Evolutionary conservation across 2,113 vertebrate species (phyloP).

Genomic region (Pithys albifrons): DNA sequence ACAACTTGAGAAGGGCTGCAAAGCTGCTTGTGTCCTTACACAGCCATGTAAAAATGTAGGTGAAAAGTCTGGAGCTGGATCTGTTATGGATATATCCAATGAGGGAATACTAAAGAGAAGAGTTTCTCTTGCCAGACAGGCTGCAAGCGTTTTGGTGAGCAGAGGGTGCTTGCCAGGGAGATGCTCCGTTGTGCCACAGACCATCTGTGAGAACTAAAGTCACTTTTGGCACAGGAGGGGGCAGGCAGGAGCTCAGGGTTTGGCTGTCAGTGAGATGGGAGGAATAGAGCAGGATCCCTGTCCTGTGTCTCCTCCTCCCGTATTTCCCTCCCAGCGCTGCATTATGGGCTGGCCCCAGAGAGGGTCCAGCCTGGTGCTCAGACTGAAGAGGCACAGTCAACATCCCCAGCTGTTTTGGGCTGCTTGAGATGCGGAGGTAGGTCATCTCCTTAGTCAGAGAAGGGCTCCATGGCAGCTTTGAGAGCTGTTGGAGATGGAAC

Average conservation of each 20-base stretch:
- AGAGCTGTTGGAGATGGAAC: neutral
- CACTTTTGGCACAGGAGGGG: neutral
- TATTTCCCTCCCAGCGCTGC: neutral
- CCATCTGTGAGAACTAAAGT: neutral
- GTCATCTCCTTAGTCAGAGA: neutral
- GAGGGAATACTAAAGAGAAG: neutral
- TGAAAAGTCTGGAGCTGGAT: neutral
- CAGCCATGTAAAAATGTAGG: neutral
- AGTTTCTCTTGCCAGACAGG: neutral
- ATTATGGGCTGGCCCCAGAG: accelerated
- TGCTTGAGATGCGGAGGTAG: neutral
- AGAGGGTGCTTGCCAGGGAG: neutral
- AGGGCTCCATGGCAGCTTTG: neutral
- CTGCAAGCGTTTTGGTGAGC: neutral
- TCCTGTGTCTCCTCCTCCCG: neutral
- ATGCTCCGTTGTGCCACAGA: accelerated
- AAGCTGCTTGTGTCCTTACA: neutral
- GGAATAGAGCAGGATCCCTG: neutral
- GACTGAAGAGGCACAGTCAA: neutral
- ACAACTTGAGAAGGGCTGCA: neutral
- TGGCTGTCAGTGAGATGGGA: neutral
- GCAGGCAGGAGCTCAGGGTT: neutral
- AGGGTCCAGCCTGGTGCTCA: accelerated
- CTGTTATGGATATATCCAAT: accelerated
- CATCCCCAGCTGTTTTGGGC: neutral